These are phyloP conservation scores for Capromys pilorides DNA, from an alignment of 2,797 vertebrate species.

Conservation along the genomic window DNA sequence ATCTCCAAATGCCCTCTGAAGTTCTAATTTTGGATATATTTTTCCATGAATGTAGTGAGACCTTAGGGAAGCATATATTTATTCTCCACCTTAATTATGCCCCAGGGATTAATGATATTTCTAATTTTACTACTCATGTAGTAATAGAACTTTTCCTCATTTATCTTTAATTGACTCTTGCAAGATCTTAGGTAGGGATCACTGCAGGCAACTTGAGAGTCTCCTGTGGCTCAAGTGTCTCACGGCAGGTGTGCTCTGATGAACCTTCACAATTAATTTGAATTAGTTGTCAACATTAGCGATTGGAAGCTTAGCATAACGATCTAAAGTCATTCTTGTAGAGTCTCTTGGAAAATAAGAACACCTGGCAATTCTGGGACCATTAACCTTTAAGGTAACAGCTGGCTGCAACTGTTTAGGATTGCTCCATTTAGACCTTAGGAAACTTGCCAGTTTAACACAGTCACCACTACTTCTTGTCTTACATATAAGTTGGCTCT, in stretches of 20 bases:
- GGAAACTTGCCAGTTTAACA: not conserved
- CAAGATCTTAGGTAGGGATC: not conserved
- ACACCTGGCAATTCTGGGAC: not conserved
- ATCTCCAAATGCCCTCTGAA: not conserved
- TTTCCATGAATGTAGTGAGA: not conserved
- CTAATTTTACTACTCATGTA: not conserved
- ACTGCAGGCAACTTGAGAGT: not conserved
- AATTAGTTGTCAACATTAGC: conserved; percentile 36
- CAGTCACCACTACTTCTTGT: too few species aligned
- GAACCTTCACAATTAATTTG: not conserved
- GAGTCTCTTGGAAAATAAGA: conserved; percentile 14
- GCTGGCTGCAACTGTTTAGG: not conserved
- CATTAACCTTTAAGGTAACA: not conserved
- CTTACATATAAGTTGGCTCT: not conserved
- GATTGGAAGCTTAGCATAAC: not conserved
- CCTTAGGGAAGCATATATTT: conserved; percentile 12
- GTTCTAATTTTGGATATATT: not conserved
- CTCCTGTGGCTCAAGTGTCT: not conserved
- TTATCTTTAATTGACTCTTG: not conserved
- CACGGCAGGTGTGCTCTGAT: not conserved
- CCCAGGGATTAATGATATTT: not conserved
- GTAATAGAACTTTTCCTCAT: not conserved
- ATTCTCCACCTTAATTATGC: not conserved
- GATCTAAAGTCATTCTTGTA: not conserved
- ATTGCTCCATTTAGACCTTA: not conserved